phyloP scores from a whole-genome alignment of 2,113 vertebrate species.

The Carassius carassius region DNA sequence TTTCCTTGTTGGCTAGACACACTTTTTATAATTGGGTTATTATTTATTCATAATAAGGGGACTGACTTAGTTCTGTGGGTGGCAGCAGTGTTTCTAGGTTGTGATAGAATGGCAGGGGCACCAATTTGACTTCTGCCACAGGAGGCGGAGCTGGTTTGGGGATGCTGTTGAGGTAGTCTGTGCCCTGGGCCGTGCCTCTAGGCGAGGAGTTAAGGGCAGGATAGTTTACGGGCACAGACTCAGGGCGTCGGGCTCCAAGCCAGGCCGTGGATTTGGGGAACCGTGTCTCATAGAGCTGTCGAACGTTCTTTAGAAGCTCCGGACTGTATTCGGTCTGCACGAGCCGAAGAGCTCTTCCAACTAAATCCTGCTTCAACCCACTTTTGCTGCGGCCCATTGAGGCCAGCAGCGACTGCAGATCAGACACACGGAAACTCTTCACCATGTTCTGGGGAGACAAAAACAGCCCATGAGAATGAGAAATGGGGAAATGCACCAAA shows the following conservation, averaged over 20 bases:
- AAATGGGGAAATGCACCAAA: background rate
- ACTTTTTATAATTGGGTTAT: background rate
- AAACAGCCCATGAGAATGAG: background rate
- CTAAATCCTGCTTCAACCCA: slow-evolving; percentile 96
- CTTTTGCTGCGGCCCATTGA: slow-evolving; percentile 99
- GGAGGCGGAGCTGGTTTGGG: slow-evolving; percentile 77
- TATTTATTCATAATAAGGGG: background rate
- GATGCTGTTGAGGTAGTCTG: slow-evolving; percentile 96
- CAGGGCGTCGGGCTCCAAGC: slow-evolving; percentile 76
- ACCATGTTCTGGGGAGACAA: slow-evolving; percentile 89
- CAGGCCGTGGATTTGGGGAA: slow-evolving; percentile 84
- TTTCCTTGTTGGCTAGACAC: background rate
- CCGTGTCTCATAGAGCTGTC: slow-evolving; percentile 95
- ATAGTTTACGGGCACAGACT: slow-evolving; percentile 78
- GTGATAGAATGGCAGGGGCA: slow-evolving; percentile 95
- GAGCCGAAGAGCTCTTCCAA: slow-evolving; percentile 90
- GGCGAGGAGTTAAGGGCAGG: slow-evolving; percentile 76
- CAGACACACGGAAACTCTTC: slow-evolving; percentile 99
- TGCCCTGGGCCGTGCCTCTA: slow-evolving; percentile 77
- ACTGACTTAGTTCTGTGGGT: slow-evolving; percentile 92
- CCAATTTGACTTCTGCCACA: slow-evolving; percentile 85
- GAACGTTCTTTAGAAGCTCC: slow-evolving; percentile 95
- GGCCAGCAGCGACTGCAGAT: slow-evolving; percentile 96
- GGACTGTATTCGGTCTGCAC: slow-evolving; percentile 98
- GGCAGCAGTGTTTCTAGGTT: slow-evolving; percentile 91